phyloP scores from a whole-genome alignment of 2,888 invertebrate genomes.

The Erebia aethiops region DNA sequence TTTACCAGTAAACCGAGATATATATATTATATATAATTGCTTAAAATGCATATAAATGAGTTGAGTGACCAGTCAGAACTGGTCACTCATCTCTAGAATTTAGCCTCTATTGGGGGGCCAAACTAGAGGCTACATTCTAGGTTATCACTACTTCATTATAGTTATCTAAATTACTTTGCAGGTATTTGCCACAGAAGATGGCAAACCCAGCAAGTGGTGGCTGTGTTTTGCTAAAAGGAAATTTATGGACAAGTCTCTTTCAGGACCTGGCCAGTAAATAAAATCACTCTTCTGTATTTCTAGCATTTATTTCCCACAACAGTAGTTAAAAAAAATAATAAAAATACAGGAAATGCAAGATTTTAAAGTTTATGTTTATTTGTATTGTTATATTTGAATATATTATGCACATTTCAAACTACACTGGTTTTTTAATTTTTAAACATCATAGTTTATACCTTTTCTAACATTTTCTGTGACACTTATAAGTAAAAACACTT shows the following conservation, averaged over 20 bases:
- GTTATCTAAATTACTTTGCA: slow-evolving; percentile 42
- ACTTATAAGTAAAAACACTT: too few species aligned
- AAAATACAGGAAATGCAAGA: slow-evolving; percentile 1
- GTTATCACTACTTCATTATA: too few species aligned
- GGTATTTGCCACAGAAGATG: slow-evolving; percentile 93
- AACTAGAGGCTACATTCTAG: too few species aligned
- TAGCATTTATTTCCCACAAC: slow-evolving; percentile 37
- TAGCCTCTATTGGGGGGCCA: too few species aligned
- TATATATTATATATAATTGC: too few species aligned
- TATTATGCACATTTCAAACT: neutral
- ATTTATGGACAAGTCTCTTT: slow-evolving; percentile 99
- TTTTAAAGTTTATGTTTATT: neutral
- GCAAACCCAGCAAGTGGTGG: slow-evolving; percentile 99
- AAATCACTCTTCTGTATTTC: slow-evolving; percentile 14
- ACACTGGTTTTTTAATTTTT: neutral
- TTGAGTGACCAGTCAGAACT: too few species aligned
- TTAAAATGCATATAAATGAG: too few species aligned
- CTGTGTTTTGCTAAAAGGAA: slow-evolving; percentile 99
- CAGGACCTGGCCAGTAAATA: slow-evolving; percentile 91
- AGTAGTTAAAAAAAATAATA: neutral
- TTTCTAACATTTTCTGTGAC: too few species aligned
- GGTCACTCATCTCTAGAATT: too few species aligned
- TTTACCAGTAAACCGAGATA: too few species aligned
- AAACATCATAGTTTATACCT: too few species aligned
- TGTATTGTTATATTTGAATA: slow-evolving; percentile 3